phyloP scores from a whole-genome alignment of 2,888 invertebrate species.

The Lepidonotus clava region DNA sequence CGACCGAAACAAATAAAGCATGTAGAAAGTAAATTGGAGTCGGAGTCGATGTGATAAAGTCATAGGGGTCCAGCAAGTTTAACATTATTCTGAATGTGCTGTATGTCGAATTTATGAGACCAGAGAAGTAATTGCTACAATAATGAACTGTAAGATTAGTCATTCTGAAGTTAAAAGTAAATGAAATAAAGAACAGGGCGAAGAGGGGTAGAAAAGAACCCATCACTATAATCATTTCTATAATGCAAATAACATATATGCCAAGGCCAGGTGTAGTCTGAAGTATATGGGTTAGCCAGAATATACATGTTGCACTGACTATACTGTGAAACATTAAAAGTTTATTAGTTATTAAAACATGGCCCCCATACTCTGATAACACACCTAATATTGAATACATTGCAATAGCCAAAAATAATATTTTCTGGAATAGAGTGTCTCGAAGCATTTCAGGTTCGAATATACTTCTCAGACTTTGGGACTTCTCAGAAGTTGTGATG shows the following conservation, averaged over 20 bases:
- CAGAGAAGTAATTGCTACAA: neutral
- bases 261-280: neutral
- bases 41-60: neutral
- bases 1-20: neutral
- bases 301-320: neutral
- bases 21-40: neutral
- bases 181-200: neutral
- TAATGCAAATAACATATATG: neutral
- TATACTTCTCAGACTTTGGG: neutral
- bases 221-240: neutral
- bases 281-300: neutral
- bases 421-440: neutral
- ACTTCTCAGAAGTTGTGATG: neutral
- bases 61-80: neutral
- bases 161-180: neutral
- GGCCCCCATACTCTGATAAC: too few species aligned
- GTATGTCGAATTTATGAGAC: neutral
- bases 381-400: neutral
- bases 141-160: neutral
- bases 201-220: neutral
- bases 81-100: neutral
- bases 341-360: neutral
- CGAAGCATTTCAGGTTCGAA: neutral
- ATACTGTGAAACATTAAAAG: neutral
- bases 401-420: neutral